Percentiles rank a stretch among this genome's conserved stretches.
phyloP scores from a whole-genome alignment of 2,888 invertebrate genomes.

The Sipunculus nudus region DNA sequence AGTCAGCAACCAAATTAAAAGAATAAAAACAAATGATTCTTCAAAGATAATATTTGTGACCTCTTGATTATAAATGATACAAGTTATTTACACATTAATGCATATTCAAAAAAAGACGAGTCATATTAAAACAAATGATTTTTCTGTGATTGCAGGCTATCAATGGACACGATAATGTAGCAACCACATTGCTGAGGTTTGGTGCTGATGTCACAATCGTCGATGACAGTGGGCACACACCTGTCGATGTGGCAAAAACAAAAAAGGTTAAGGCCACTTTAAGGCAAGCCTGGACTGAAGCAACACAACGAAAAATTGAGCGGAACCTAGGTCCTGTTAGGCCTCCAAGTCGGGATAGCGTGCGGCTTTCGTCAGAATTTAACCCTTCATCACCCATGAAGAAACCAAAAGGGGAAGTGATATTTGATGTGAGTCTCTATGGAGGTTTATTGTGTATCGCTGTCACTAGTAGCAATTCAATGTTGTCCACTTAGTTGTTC shows the following conservation, averaged over 20 bases:
- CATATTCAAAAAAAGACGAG: too few species aligned
- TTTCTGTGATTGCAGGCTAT: too few species aligned
- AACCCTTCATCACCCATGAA: not conserved
- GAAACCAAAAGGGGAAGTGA: too few species aligned
- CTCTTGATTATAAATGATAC: too few species aligned
- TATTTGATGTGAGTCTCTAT: constrained; percentile 55
- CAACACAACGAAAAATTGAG: constrained; percentile 34
- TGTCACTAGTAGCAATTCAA: too few species aligned
- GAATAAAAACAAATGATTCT: too few species aligned
- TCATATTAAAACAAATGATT: too few species aligned
- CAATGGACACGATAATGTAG: constrained; percentile 58
- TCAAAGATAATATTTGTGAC: too few species aligned
- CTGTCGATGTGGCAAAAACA: constrained; percentile 60
- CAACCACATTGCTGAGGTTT: constrained; percentile 48
- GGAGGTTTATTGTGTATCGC: not conserved
- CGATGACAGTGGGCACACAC: constrained; percentile 59
- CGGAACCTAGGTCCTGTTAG: constrained; percentile 11
- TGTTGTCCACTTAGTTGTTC: too few species aligned
- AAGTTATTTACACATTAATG: too few species aligned
- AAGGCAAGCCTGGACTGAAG: constrained; percentile 57
- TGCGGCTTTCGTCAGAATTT: not conserved
- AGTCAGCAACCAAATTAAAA: too few species aligned
- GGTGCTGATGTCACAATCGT: constrained; percentile 60
- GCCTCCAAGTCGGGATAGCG: constrained; percentile 3
- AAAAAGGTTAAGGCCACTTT: constrained; percentile 47